Base-by-base conservation (phyloP, 2,113 vertebrate genomes). In the Excalfactoria chinensis region DNA sequence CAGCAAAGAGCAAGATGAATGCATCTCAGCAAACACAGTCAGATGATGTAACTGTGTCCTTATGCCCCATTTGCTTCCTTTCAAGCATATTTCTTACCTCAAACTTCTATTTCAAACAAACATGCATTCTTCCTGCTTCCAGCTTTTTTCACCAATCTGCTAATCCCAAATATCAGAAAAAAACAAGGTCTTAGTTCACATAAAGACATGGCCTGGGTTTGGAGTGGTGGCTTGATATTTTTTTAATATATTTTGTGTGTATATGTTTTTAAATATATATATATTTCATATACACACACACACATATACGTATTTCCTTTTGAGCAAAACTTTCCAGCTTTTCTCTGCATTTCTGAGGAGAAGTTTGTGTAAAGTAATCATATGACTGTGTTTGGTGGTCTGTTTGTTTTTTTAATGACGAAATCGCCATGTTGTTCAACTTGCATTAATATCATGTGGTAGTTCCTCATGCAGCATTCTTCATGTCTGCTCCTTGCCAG, bases 211-310 rank as follows among this genome's bases (percentile, higher is more conserved):
- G 2, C 9, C 32, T 16, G 18, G 6, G 15, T 43, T 34, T 90
- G 28, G 6, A 17, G 13, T 41, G 28, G 1, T 6, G 0, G 9
- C 32, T 68, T 48, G 25, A 0, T n/a, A n/a, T n/a, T n/a, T 7
- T 46, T 70, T 34, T 55, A 8, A 10, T 37, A 37, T 37, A 37
- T 37, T 37, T 37, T 37, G 10, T 37, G 10, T 37, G 37, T 37
- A 37, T 8, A 37, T 37, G 10, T 37, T 8, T 37, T 8, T 37
- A 37, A 8, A 37, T 37, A 37, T 37, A 37, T 37, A 37, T 37
- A 37, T 37, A 37, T 37, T n/a, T n/a, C n/a, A n/a, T n/a, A n/a
- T n/a, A n/a, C n/a, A n/a, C n/a, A n/a, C n/a, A n/a, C n/a, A n/a
- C n/a, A n/a, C n/a, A 37, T 37, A 37, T 37, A 37, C 10, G 10